phyloP scores from a whole-genome alignment of 2,888 invertebrate species.

The Drosophila picticornis region DNA sequence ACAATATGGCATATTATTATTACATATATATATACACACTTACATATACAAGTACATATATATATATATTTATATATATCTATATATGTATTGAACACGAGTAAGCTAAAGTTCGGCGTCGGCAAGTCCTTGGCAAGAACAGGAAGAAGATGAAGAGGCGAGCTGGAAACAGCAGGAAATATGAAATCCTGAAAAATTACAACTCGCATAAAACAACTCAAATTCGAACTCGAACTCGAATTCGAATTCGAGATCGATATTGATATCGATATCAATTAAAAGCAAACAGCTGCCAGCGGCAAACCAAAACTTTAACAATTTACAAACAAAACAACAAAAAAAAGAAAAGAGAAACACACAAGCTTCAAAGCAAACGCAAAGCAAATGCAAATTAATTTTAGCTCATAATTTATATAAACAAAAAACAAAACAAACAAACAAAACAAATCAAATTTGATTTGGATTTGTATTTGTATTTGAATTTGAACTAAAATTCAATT shows the following conservation, averaged over 20 bases:
- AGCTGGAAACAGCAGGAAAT: conserved; percentile 13
- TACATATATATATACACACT: conserved; percentile 62
- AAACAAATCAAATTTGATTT: conserved; percentile 15
- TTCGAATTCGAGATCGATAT: neutral
- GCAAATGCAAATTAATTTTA: conserved; percentile 39
- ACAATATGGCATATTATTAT: conserved; percentile 76
- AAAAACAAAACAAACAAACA: conserved; percentile 7
- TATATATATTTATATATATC: conserved; percentile 36
- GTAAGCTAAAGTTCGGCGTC: conserved; percentile 53
- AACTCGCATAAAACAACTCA: conserved; percentile 45
- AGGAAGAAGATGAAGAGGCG: conserved; percentile 9
- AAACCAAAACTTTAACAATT: conserved; percentile 60
- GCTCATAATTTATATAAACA: conserved; percentile 31
- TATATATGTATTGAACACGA: conserved; percentile 53
- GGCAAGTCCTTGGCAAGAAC: conserved; percentile 24
- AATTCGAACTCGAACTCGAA: neutral
- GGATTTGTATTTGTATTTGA: conserved; percentile 9
- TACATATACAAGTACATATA: conserved; percentile 48
- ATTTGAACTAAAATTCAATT: conserved; percentile 10
- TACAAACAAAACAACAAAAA: conserved; percentile 39
- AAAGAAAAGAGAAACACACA: conserved; percentile 12
- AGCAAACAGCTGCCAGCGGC: conserved; percentile 74
- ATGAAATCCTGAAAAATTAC: conserved; percentile 17
- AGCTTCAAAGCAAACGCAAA: conserved; percentile 28
- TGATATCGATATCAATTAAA: conserved; percentile 69